Evolutionary conservation across 2,797 vertebrate genomes (phyloP), one percentile per base, ranked within the genome.

Genomic region (Danio jaintianensis): DNA sequence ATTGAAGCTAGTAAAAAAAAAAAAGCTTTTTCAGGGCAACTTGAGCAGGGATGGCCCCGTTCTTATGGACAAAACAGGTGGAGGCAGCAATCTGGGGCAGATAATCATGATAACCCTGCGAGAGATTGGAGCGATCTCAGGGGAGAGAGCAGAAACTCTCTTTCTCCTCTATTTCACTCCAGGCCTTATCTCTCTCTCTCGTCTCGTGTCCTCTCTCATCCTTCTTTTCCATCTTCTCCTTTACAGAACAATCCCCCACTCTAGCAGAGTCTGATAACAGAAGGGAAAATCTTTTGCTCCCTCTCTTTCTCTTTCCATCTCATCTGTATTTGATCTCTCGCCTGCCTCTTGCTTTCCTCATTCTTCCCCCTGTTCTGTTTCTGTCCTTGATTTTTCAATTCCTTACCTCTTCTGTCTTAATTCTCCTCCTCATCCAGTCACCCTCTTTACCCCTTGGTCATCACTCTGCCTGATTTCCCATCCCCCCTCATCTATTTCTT

Each of bases 51-150:
- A 48, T 62, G 47, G 36, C 47, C 47, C 8, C 10, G 18, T 75
- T 75, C 47, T 43, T 53, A 15, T 0, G 8, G 48, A 63, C 61
- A 64, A 22, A 70, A 53, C 74, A 75, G 48, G 74, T 64, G 61
- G 59, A 64, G 36, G 74, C 59, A 52, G 36, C 74, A 67, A 58
- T 77, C 52, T 77, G 62, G 63, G 53, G 42, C 75, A 67, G 75
- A 58, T 67, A 66, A 77, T 55, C 50, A 58, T 58, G 63, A 77
- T 56, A 45, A 58, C 62, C 63, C 75, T 77, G 75, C 56, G 50
- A 56, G 52, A 77, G 63, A 77, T 68, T 77, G 75, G 16, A 18
- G 38, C 4, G 20, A 18, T 77, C 75, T 68, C 62, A 29, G 40
- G 62, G 59, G 73, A 75, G 29, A 53, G 62, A 77, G 59, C 7